Base-by-base conservation (phyloP, 1,140 invertebrate genomes). In the Bradysia coprophila region DNA sequence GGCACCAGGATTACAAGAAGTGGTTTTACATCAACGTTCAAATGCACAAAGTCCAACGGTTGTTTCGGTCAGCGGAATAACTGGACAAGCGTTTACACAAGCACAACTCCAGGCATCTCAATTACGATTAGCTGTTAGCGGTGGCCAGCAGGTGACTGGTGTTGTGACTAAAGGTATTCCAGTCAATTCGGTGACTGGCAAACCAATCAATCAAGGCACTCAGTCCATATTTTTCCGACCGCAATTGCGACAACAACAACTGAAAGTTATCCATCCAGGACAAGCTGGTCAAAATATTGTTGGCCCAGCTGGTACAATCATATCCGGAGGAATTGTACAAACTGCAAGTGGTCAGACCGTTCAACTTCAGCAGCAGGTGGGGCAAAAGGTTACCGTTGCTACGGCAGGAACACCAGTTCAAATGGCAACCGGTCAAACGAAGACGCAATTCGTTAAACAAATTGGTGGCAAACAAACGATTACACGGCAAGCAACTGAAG, bases 401-500 rank as follows among this genome's bases (percentile, higher is more conserved):
- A 54, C 59, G 3, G 56, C 61, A 44, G 32, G 37, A 46, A 46
- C 40, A 46, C 49, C 1, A 21, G 49, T 46, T 46, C 43, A 10
- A 47, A 42, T 45, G 39, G 55, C 55, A 22, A 52, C 53, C n/a
- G 54, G 54, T 1, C 57, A 59, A 22, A 20, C 47, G 38, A 52
- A 51, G 53, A 2, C 47, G 52, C 63, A 52, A 49, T 63, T 53
- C 36, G 57, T 53, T 51, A 65, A 57, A 52, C 64, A 51, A 49
- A 56, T 56, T 54, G 49, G 53, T 20, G 46, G 42, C 20, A 66
- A 61, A 46, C 63, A 67, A 49, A 62, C 51, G 20, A 65, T 60
- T 40, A 66, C 61, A 45, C 68, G 67, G 40, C 67, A 72, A 13
- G 68, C 79, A 2, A 69, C 76, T 0, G 75, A 81, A 16, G 66